Percentiles rank a stretch among this genome's conserved stretches.
These are phyloP conservation scores for Formica aserva DNA, from an alignment of 2,888 invertebrate genomes.

Conservation along the genomic window DNA sequence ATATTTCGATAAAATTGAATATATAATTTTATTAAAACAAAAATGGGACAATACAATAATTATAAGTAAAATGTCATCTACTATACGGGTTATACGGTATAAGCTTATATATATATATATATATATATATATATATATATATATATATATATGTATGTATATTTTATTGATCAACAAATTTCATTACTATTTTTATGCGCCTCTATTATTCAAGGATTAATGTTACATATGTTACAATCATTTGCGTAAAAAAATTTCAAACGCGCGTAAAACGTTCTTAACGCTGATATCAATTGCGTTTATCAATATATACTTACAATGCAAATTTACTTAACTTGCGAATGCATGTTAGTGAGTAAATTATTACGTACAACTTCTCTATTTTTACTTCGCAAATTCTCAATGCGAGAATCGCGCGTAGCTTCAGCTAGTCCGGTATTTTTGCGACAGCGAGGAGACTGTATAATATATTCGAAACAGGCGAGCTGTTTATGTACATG, in stretches of 20 bases:
- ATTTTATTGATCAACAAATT: not conserved
- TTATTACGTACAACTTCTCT: not conserved
- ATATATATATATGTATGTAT: not conserved
- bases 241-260: not conserved
- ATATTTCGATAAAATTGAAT: not conserved
- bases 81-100: not conserved
- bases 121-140: too few species aligned
- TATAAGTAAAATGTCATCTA: not conserved
- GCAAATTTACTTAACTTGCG: not conserved
- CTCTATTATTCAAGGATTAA: not conserved
- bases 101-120: too few species aligned
- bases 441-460: not conserved
- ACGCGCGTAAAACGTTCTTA: not conserved
- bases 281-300: not conserved
- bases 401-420: not conserved
- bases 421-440: not conserved
- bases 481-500: not conserved
- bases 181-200: not conserved
- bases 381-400: conserved; percentile 21
- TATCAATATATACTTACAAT: not conserved
- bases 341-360: not conserved
- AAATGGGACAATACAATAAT: not conserved
- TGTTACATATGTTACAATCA: not conserved
- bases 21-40: not conserved
- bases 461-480: not conserved